These are phyloP conservation scores for Oncorhynchus nerka DNA, from an alignment of 2,113 vertebrate species.

Conservation along the genomic window DNA sequence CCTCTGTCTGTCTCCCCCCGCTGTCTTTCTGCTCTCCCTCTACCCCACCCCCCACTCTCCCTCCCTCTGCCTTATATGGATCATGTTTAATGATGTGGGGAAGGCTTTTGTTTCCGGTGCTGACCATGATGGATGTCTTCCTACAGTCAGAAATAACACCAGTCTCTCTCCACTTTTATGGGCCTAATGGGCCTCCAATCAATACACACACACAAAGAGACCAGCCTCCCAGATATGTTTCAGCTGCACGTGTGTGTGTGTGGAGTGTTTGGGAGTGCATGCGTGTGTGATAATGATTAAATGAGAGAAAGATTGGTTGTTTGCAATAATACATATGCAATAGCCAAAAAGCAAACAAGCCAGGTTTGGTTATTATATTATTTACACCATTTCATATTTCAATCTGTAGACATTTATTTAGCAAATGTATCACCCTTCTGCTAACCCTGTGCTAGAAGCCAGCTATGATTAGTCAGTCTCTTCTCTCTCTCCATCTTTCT, in stretches of 20 bases:
- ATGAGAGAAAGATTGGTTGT: neutral
- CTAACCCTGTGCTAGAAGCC: too few species aligned
- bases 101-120: too few species aligned
- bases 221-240: too few species aligned
- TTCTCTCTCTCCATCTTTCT: too few species aligned
- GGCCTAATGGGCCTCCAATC: conserved; percentile 29
- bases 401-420: neutral
- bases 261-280: too few species aligned
- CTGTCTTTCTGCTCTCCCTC: too few species aligned
- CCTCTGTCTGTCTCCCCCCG: too few species aligned
- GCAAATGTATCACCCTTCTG: neutral
- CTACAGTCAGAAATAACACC: conserved; percentile 17
- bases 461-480: too few species aligned
- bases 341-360: neutral
- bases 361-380: neutral
- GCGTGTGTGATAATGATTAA: neutral
- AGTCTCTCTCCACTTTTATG: conserved; percentile 10
- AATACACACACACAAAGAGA: conserved; percentile 14
- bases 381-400: conserved; percentile 10
- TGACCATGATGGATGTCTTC: conserved; percentile 19
- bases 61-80: neutral
- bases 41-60: too few species aligned
- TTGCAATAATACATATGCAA: neutral
- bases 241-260: neutral
- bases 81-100: conserved; percentile 9